Evolutionary conservation across 2,113 vertebrate species (phyloP).

Genomic region (Pelmatolapia mariae): DNA sequence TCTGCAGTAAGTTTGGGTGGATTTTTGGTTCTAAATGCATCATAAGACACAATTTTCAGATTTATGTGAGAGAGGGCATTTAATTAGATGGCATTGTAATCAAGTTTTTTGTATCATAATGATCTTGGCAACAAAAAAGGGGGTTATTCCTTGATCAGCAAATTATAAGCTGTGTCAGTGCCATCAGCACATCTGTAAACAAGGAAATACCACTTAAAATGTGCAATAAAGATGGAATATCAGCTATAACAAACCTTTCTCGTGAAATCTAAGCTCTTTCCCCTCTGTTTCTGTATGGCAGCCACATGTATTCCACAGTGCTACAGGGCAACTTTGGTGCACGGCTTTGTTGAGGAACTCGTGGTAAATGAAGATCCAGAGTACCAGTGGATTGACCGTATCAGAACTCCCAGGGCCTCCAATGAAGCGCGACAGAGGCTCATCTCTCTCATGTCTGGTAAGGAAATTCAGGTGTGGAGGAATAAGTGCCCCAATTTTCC

Average conservation of each 20-base stretch:
- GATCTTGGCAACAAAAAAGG: neutral
- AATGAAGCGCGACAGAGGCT: constrained; percentile 96
- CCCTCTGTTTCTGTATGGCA: constrained; percentile 31
- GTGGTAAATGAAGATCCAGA: constrained; percentile 98
- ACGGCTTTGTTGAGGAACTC: constrained; percentile 97
- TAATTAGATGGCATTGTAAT: neutral
- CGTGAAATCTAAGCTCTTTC: neutral
- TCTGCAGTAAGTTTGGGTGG: constrained; percentile 86
- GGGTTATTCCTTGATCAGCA: neutral
- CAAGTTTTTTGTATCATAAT: neutral
- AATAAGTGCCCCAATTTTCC: neutral
- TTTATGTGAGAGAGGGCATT: neutral
- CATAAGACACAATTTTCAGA: neutral
- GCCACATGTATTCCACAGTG: constrained; percentile 92
- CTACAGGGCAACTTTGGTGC: constrained; percentile 87
- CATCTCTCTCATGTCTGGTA: constrained; percentile 98
- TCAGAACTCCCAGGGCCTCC: constrained; percentile 92
- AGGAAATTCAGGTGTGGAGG: neutral
- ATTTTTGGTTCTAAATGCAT: neutral
- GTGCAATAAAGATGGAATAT: neutral
- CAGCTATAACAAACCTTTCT: neutral
- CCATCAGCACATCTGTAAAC: neutral
- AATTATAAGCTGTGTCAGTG: neutral
- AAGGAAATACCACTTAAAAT: neutral
- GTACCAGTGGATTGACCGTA: constrained; percentile 98